These are phyloP conservation scores for Drosophila robusta DNA, from an alignment of 2,888 invertebrate species.

Conservation along the genomic window DNA sequence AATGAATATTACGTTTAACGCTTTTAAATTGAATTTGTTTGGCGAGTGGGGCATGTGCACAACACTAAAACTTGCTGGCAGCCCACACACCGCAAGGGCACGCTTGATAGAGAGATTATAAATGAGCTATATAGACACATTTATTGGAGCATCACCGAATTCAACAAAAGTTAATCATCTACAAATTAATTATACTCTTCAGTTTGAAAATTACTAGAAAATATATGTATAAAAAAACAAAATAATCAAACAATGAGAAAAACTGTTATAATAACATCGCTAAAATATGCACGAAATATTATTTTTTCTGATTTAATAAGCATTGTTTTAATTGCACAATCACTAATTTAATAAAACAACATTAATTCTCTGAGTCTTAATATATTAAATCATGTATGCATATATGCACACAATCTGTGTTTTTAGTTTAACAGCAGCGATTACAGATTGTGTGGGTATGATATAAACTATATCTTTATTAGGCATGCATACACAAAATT, in stretches of 20 bases:
- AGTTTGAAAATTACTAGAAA: background rate
- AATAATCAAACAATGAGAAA: background rate
- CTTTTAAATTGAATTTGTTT: slow-evolving; percentile 52
- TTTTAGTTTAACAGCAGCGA: too few relatives aligned
- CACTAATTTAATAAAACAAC: too few relatives aligned
- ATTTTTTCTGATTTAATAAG: too few relatives aligned
- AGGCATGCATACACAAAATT: too few relatives aligned
- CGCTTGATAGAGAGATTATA: background rate
- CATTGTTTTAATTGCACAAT: too few relatives aligned
- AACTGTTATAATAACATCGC: too few relatives aligned
- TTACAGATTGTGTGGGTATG: too few relatives aligned
- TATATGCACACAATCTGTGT: too few relatives aligned
- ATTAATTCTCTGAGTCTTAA: too few relatives aligned
- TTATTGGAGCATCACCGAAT: background rate
- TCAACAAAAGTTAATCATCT: background rate
- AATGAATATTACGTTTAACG: slow-evolving; percentile 68
- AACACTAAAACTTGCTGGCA: slow-evolving; percentile 5
- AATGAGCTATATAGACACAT: background rate
- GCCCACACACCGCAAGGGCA: background rate
- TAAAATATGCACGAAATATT: too few relatives aligned
- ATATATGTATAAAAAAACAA: background rate
- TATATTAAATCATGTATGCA: too few relatives aligned
- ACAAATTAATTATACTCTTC: background rate
- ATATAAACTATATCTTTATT: too few relatives aligned
- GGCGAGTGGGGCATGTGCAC: background rate